Conservation (phyloP, 1,140 invertebrate genomes). For the Anastrepha ludens region DNA sequence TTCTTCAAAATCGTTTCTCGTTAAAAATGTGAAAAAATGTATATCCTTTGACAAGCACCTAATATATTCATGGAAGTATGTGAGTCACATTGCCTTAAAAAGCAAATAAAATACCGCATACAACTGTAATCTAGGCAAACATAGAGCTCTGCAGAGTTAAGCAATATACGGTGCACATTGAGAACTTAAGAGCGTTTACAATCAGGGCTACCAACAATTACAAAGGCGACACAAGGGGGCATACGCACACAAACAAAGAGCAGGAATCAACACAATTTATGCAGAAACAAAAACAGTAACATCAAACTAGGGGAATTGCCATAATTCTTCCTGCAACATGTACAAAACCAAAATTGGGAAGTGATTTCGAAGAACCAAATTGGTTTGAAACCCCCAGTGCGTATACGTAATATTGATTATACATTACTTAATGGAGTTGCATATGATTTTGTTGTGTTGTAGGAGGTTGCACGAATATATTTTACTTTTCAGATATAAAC, state of each 20-base stretch:
- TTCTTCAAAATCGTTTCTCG: background rate
- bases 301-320: background rate
- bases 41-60: background rate
- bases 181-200: conserved; percentile 26
- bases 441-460: background rate
- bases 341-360: background rate
- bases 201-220: background rate
- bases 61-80: background rate
- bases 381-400: background rate
- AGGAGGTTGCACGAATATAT: no score
- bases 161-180: background rate
- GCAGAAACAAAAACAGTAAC: background rate
- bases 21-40: background rate
- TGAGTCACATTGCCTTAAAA: background rate
- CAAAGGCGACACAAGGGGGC: background rate
- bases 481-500: background rate
- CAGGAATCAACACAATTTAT: background rate
- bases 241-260: background rate
- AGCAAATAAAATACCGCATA: conserved; percentile 37
- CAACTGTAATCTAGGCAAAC: background rate
- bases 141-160: background rate
- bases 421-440: background rate
- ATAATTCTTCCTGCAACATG: conserved; percentile 21
- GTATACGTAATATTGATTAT: conserved; percentile 44
- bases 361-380: conserved; percentile 10